A percentile compares a stretch with the other conserved stretches of the same genome.
These are phyloP conservation scores for Caranx melampygus DNA, from an alignment of 2,113 vertebrate genomes.

Conservation along the genomic window DNA sequence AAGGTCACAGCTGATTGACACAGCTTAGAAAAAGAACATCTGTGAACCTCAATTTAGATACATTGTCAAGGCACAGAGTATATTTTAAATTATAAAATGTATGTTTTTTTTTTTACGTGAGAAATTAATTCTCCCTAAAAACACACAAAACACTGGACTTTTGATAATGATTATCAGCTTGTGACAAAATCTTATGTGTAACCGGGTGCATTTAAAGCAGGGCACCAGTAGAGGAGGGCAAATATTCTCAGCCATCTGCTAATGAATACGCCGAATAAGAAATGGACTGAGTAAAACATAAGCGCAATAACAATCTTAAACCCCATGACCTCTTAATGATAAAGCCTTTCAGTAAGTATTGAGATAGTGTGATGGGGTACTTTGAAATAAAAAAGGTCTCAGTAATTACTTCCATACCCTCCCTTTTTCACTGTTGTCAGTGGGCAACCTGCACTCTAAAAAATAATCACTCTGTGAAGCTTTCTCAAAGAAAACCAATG, in stretches of 20 bases:
- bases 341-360: constrained; percentile 83
- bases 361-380: constrained; percentile 82
- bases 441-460: constrained; percentile 42
- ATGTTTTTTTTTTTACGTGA: background rate
- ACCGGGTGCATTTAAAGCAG: background rate
- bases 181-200: background rate
- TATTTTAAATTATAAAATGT: background rate
- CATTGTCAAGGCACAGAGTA: background rate
- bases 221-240: background rate
- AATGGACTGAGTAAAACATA: constrained; percentile 21
- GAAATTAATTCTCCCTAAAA: background rate
- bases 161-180: background rate
- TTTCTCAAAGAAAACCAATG: background rate
- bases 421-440: constrained; percentile 30
- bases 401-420: constrained; percentile 79
- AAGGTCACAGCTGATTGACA: constrained; percentile 37
- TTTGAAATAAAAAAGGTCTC: constrained; percentile 64
- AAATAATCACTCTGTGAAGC: background rate
- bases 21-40: constrained; percentile 7
- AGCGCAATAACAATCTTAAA: constrained; percentile 29
- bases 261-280: constrained; percentile 10
- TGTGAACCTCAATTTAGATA: constrained; percentile 19
- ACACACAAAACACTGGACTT: background rate
- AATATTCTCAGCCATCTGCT: background rate
- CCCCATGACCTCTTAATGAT: constrained; percentile 77